Evolutionary conservation across 2,797 vertebrate species (phyloP), one percentile per base, ranked within the genome.

Genomic region (Gymnoscopelus braueri): DNA sequence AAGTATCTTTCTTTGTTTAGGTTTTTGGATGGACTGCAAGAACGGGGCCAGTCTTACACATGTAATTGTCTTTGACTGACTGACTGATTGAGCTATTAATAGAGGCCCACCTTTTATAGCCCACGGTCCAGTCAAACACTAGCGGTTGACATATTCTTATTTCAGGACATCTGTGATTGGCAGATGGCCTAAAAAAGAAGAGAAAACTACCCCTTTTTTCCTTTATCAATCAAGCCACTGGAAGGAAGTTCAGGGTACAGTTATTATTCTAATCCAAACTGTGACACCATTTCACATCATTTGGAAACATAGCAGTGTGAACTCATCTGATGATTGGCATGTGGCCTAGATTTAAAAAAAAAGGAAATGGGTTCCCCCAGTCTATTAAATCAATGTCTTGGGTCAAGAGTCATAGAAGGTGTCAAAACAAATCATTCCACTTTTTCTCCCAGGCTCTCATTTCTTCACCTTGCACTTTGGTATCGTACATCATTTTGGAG

Each of bases 291-390:
- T 68, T 71, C 74, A 47, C 55, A 63, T 39, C 14, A 29, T 51
- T 57, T 51, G 49, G 59, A 87, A 70, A 73, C 23, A 54, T 78
- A 67, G 74, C 63, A 61, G 63, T 58, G 54, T 70, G 58, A 49
- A 60, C 72, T 59, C 51, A n/a, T 68, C 35, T 53, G 58, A 39
- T 66, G 80, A 66, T 68, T 75, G 72, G 67, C 72, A 60, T 66
- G 67, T 80, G 75, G 73, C 72, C 71, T 75, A 67, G 63, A 78
- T 73, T 73, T 55, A 72, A 68, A 14, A 57, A 60, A 72, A 66
- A 14, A 58, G 73, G 56, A 83, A 81, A 67, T 44, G n/a, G 74
- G 78, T 79, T 44, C 69, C 56, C 19, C 14, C 4, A 0, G 35
- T 51, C 52, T 24, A 29, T 67, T 50, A 69, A 15, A 78, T 54